Evolutionary conservation across 2,113 vertebrate genomes (phyloP).

Genomic region (Corythornis cristatus): DNA sequence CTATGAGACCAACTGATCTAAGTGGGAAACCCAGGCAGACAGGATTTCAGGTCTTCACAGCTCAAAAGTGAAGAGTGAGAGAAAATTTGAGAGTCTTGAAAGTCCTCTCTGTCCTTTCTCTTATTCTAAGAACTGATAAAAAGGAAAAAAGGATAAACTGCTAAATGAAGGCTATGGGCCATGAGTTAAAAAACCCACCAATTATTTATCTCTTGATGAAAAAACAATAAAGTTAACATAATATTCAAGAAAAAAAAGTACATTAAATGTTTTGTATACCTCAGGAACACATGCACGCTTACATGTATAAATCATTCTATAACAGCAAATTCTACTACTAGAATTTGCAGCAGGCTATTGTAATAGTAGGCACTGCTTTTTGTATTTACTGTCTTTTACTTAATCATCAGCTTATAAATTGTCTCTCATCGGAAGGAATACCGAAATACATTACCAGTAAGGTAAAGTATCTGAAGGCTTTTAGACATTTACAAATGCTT

Average conservation of each 20-base stretch:
- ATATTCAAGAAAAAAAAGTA: neutral
- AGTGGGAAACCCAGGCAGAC: neutral
- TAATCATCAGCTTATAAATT: neutral
- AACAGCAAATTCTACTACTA: neutral
- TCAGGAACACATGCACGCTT: neutral
- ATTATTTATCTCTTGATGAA: neutral
- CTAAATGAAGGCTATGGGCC: neutral
- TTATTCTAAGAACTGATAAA: neutral
- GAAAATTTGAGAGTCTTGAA: neutral
- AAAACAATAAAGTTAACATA: neutral
- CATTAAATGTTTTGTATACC: neutral
- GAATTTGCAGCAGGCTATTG: neutral
- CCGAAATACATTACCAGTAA: neutral
- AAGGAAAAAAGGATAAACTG: neutral
- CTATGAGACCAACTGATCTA: neutral
- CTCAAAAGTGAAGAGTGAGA: neutral
- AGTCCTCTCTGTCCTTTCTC: neutral
- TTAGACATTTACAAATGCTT: neutral
- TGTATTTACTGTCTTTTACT: neutral
- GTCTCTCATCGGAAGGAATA: neutral
- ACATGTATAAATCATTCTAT: neutral
- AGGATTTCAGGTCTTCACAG: neutral
- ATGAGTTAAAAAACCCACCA: neutral
- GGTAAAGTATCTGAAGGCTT: neutral
- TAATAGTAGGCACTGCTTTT: neutral